A percentile compares a stretch with the other conserved stretches of the same genome.
Conservation (phyloP, 1,140 invertebrate genomes). For the Heterodera carotae region DNA sequence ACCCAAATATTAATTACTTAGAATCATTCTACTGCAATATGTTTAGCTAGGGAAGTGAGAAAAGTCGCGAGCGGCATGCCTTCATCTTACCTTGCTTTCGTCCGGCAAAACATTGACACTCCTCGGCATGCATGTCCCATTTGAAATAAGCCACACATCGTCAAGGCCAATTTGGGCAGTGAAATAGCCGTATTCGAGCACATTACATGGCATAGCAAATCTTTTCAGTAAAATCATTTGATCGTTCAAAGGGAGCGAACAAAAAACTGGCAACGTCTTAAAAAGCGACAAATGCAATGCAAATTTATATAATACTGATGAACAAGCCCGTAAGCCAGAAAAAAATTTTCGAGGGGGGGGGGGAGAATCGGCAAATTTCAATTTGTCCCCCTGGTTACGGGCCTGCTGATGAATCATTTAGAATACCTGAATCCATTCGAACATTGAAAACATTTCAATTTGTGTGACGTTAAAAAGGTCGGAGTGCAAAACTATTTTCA, state of each 20-base stretch:
- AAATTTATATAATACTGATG: no score
- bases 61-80: no score
- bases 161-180: conserved; percentile 46
- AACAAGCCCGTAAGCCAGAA: no score
- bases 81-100: conserved; percentile 39
- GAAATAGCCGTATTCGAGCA: conserved; percentile 53
- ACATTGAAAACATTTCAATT: conserved; percentile 47
- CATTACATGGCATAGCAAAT: conserved; percentile 47
- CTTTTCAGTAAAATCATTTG: conserved; percentile 48
- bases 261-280: conserved; percentile 46
- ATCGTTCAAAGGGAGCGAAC: conserved; percentile 34
- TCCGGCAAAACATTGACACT: conserved; percentile 46
- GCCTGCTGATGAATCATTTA: neutral
- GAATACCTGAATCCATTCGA: conserved; percentile 49
- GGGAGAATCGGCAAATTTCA: no score
- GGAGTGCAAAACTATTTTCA: conserved; percentile 44
- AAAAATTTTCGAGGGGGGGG: no score
- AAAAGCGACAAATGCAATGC: neutral
- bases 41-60: no score
- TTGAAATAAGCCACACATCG: conserved; percentile 54
- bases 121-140: conserved; percentile 51
- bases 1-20: no score
- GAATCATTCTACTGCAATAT: no score
- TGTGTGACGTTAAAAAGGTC: conserved; percentile 51
- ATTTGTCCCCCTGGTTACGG: no score